Base-by-base conservation (phyloP, 2,113 vertebrate genomes). In the Psilopsiagon aymara region DNA sequence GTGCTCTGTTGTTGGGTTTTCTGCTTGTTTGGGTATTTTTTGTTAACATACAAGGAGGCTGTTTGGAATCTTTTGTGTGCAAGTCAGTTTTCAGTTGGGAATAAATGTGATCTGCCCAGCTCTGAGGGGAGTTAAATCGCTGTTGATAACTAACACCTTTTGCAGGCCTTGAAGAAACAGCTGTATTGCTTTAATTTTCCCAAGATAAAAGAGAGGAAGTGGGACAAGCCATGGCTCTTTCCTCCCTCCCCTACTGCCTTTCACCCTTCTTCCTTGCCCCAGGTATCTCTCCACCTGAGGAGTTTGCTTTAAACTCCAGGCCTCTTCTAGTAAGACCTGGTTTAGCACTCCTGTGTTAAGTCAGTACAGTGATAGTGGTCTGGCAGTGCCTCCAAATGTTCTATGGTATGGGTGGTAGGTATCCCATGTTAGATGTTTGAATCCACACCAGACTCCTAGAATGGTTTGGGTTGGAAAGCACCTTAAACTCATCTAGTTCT, bases 371-470 rank as follows among this genome's bases (percentile, higher is more conserved):
- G 13, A 8, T 17, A n/a, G n/a, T 23, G 51, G 37, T 35, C 76
- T 57, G 62, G 57, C 33, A 73, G 17, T 53, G 15, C 9, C 43
- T 52, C 43, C 37, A 15, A 21, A 5, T 5, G 33, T 24, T 74
- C 28, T 28, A 7, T 76, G 52, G 62, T 41, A 5, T 0, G 29
- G 31, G 55, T 67, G 37, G 29, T 47, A 9, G 37, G 27, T 49
- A 7, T 90, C 68, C 16, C 31, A 1, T 17, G 13, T 39, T 23
- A 28, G 29, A 7, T 88, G 14, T 44, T 82, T 64, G 77, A 62
- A 18, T 31, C 0, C 0, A 1, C 0, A 3, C 74, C 89, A 89
- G 49, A 44, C 18, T 75, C 5, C 0, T 25, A 14, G 33, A 35
- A 35, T 59, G 57, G 21, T 35, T 59, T 59, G 57, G 33, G 57